Evolutionary conservation across 2,888 invertebrate genomes (phyloP).

Genomic region (Drosophila histrio): DNA sequence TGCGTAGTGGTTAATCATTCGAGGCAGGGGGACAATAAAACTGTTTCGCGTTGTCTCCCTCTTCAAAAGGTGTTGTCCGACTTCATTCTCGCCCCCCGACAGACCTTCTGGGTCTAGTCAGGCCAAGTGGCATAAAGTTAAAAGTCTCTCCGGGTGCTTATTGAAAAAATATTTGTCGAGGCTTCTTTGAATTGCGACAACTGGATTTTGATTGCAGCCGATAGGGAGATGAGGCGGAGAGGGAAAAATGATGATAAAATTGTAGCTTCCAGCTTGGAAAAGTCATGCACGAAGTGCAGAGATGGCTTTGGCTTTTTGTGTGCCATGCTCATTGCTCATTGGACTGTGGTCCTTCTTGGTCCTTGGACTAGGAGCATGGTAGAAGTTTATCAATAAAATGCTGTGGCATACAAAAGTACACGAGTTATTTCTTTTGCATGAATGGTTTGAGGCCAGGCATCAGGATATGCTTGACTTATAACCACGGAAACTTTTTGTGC

Average conservation of each 20-base stretch:
- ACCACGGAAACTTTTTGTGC: slow-evolving; percentile 60
- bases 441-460: slow-evolving; percentile 55
- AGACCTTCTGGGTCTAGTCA: slow-evolving; percentile 19
- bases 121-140: slow-evolving; percentile 50
- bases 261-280: slow-evolving; percentile 45
- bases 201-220: slow-evolving; percentile 43
- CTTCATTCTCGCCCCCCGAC: background rate
- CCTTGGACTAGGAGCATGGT: slow-evolving; percentile 47
- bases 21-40: slow-evolving; percentile 1
- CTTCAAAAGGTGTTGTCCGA: slow-evolving; percentile 50
- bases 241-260: slow-evolving; percentile 30
- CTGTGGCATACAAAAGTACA: slow-evolving; percentile 73
- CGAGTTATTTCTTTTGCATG: slow-evolving; percentile 78
- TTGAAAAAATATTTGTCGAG: slow-evolving; percentile 46
- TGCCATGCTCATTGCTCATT: slow-evolving; percentile 18
- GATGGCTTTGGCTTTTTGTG: slow-evolving; percentile 38
- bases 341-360: slow-evolving; percentile 23
- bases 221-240: background rate
- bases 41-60: slow-evolving; percentile 49
- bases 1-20: slow-evolving; percentile 63
- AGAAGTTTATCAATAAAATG: slow-evolving; percentile 76
- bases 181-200: slow-evolving; percentile 45
- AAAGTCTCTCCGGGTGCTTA: slow-evolving; percentile 27
- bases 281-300: slow-evolving; percentile 52
- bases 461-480: slow-evolving; percentile 61